Conservation (phyloP, 2,113 vertebrate species). For the Pao palembangensis region DNA sequence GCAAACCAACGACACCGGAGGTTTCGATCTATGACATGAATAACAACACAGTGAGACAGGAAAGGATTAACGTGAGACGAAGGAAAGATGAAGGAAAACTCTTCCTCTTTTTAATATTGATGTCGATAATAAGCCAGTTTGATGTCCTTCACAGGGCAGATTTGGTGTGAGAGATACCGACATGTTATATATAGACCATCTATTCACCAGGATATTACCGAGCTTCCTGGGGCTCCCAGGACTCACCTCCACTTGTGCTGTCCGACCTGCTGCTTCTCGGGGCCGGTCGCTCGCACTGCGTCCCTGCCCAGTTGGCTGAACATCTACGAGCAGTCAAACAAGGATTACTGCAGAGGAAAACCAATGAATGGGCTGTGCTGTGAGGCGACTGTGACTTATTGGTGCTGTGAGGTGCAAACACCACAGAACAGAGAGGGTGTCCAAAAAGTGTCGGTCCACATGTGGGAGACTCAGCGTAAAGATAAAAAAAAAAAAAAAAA, state of each 20-base stretch:
- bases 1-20: too few relatives aligned
- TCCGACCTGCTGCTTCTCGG: constrained; percentile 98
- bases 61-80: too few relatives aligned
- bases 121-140: too few relatives aligned
- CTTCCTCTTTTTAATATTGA: too few relatives aligned
- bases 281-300: constrained; percentile 95
- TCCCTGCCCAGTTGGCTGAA: constrained; percentile 96
- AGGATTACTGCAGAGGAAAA: constrained; percentile 21
- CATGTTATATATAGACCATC: too few relatives aligned
- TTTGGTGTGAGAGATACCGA: neutral
- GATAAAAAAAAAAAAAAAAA: constrained; percentile 6
- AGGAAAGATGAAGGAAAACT: too few relatives aligned
- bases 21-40: too few relatives aligned
- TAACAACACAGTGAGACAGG: too few relatives aligned
- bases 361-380: constrained; percentile 25
- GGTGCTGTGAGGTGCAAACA: constrained; percentile 45
- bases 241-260: constrained; percentile 91
- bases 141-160: neutral
- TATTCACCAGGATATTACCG: neutral
- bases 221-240: constrained; percentile 7
- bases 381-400: constrained; percentile 33
- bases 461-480: constrained; percentile 44
- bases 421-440: constrained; percentile 45
- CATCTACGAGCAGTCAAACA: constrained; percentile 80
- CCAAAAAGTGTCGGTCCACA: constrained; percentile 33